Evolutionary conservation across 2,113 vertebrate species (phyloP), one percentile per base, ranked within the genome.

Genomic region (Coreoperca whiteheadi): DNA sequence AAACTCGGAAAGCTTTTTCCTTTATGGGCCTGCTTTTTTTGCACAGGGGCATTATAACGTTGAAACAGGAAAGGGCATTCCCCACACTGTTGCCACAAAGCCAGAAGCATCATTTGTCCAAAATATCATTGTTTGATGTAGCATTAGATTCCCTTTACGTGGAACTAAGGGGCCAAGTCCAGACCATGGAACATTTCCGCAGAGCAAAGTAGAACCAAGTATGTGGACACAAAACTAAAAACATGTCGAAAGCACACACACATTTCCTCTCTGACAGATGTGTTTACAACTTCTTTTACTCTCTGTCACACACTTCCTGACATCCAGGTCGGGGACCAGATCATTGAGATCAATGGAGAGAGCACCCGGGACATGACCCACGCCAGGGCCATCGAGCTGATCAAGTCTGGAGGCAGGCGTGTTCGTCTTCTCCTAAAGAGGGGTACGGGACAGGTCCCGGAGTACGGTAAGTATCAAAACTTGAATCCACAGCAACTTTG

Each of bases 281-380:
- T 54, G 21, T 23, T 64, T 41, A 63, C 8, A 60, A 23, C 50
- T 61, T 43, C 39, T 54, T 69, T 46, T 9, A 32, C 41, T 60
- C 23, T 73, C 48, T 18, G 14, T 67, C 54, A n/a, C 50, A 1
- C 23, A 4, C 70, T 48, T 71, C 12, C 85, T 89, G 20, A 30
- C 79, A 1, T 89, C 85, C 95, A 99, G 98, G 97, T 99, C 73
- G 98, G 98, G 72, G 98, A 99, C 95, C 98, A 99, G 91, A 99
- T 99, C 95, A 99, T 99, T 81, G 98, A 99, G 96, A 99, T 99
- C 93, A 99, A 99, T 72, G 98, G 98, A 71, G 98, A 99, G 91
- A 98, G 94, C 94, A 99, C 98, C 68, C 95, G 97, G 83, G 98
- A 99, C 91, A 99, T 99, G 98, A 99, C 97, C 25, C 98, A 99